These are phyloP conservation scores for Ariolimax columbianus DNA, from an alignment of 2,888 invertebrate genomes.

Conservation along the genomic window DNA sequence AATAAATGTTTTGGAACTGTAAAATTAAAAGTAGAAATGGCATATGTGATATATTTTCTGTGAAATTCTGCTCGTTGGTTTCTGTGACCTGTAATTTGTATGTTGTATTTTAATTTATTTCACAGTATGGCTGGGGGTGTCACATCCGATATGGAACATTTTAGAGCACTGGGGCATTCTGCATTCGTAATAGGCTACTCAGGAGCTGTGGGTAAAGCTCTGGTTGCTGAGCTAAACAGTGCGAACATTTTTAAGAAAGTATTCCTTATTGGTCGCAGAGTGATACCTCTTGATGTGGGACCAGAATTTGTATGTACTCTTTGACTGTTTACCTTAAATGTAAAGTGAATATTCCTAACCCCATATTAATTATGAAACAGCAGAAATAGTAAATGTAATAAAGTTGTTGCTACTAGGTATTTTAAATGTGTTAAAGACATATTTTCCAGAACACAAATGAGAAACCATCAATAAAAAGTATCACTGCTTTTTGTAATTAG, in stretches of 20 bases:
- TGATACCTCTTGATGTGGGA: constrained; percentile 67
- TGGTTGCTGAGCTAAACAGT: constrained; percentile 78
- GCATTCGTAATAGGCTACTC: constrained; percentile 81
- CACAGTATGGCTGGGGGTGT: constrained; percentile 60
- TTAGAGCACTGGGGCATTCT: constrained; percentile 63
- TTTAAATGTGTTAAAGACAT: too few species aligned
- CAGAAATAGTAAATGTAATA: too few species aligned
- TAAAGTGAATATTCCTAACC: too few species aligned
- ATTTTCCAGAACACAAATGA: too few species aligned
- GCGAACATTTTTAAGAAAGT: constrained; percentile 76
- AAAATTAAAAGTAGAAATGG: too few species aligned
- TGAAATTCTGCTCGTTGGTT: too few species aligned
- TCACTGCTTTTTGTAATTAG: too few species aligned
- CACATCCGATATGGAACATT: constrained; percentile 61
- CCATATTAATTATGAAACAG: too few species aligned
- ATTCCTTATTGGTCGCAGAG: constrained; percentile 79
- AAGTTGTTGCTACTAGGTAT: too few species aligned
- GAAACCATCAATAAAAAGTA: too few species aligned
- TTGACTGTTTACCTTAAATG: background rate
- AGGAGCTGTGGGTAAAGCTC: constrained; percentile 80
- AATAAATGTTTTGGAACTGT: too few species aligned
- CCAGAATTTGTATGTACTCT: constrained; percentile 65
- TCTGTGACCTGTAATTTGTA: background rate
- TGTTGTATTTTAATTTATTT: background rate
- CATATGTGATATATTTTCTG: too few species aligned